Evolutionary conservation across 2,113 vertebrate species (phyloP).

Genomic region (Laticauda laticaudata): DNA sequence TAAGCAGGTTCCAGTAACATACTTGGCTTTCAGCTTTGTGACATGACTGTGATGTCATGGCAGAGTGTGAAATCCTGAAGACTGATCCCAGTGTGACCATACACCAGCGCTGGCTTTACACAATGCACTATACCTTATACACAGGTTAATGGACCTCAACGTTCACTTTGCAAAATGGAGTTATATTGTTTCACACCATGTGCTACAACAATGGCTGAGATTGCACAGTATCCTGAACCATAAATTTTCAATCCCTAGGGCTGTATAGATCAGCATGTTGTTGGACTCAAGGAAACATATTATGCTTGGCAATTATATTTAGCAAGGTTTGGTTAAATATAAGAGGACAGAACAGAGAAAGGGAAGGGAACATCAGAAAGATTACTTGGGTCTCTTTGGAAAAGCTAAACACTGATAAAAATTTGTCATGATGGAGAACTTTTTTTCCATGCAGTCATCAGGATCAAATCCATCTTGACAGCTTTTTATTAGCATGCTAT

Average conservation of each 20-base stretch:
- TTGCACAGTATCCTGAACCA: not conserved
- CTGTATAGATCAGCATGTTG: not conserved
- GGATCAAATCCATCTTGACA: not conserved
- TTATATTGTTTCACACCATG: not conserved
- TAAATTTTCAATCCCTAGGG: not conserved
- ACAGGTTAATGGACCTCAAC: not conserved
- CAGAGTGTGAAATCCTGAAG: not conserved
- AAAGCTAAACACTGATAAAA: not conserved
- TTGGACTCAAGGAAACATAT: not conserved
- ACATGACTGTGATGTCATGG: not conserved
- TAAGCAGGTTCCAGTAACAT: not conserved
- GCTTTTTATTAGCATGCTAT: not conserved
- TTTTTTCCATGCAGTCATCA: not conserved
- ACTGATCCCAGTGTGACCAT: not conserved
- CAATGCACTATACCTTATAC: not conserved
- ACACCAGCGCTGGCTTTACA: not conserved
- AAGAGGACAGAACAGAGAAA: not conserved
- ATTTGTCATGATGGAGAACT: not conserved
- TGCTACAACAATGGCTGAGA: not conserved
- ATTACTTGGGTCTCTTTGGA: not conserved
- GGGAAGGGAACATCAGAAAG: not conserved
- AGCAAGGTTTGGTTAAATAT: not conserved
- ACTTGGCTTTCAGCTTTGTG: not conserved
- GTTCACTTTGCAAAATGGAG: not conserved
- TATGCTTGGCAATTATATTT: not conserved